Conservation (phyloP, 2,113 vertebrate species). For the Amblyopsis rosae region DNA sequence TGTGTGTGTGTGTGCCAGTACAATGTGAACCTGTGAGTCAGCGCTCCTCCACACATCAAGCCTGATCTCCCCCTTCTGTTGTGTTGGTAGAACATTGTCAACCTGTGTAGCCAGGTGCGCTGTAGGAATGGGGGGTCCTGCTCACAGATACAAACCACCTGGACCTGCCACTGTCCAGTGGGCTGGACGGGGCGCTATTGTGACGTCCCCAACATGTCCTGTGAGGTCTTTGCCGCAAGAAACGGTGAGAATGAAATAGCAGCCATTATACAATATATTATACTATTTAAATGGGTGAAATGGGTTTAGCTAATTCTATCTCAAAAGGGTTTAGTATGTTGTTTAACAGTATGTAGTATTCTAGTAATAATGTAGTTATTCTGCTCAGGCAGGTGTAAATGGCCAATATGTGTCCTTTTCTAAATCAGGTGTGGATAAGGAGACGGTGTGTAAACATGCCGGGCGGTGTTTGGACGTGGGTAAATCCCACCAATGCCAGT, state of each 20-base stretch:
- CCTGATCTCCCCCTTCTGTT: not conserved
- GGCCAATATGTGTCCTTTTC: conserved; percentile 1
- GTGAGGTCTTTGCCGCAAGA: conserved; percentile 78
- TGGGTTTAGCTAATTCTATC: too few relatives aligned
- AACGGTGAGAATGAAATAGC: conserved; percentile 70
- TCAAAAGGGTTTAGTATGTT: too few relatives aligned
- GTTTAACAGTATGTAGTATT: too few relatives aligned
- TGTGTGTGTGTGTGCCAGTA: not conserved
- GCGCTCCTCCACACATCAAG: not conserved
- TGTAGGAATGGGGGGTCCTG: conserved; percentile 87
- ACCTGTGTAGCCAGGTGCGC: conserved; percentile 83
- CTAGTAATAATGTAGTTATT: too few relatives aligned
- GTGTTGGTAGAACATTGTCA: conserved; percentile 76
- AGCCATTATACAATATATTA: not conserved
- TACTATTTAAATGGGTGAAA: too few relatives aligned
- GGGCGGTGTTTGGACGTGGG: conserved; percentile 80
- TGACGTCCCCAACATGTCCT: conserved; percentile 86
- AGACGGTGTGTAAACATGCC: conserved; percentile 83
- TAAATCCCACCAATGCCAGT: conserved; percentile 83
- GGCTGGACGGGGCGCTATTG: conserved; percentile 90
- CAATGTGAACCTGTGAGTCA: not conserved
- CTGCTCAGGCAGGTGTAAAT: not conserved
- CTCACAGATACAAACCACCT: conserved; percentile 78
- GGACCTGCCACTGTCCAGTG: conserved; percentile 79
- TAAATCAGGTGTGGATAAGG: conserved; percentile 71